Evolutionary conservation across 2,113 vertebrate species (phyloP), one percentile per base, ranked within the genome.

Genomic region (Oreocharis arfaki): DNA sequence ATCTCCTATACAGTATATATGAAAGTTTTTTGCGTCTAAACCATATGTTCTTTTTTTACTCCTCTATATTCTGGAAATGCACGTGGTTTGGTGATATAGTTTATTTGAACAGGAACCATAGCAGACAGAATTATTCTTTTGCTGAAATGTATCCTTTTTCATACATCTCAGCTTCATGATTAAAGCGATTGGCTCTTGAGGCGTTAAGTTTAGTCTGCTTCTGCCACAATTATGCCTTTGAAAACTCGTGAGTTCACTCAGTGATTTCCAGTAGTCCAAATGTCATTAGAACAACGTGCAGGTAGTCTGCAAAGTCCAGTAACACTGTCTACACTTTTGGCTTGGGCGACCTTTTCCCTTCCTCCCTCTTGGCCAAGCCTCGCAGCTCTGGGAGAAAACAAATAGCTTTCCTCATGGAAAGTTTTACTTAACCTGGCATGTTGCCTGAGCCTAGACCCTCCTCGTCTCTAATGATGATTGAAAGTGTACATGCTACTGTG

Each of bases 321-420:
- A 94, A 96, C 97, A 53, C 87, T 90, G 97, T 97, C 97, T 98
- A 69, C 94, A 86, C 94, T 78, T 73, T 91, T 97, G 96, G 87
- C 91, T 95, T 52, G 67, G 69, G 80, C 9, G 2, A 69, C 73
- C 89, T 89, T 89, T 92, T 75, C 83, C 53, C 76, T 96, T 61
- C 88, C 91, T 97, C 80, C 73, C 81, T 92, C 75, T 91, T 94
- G 84, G 88, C 94, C 92, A 68, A 95, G 86, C 69, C 61, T 74
- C 5, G 2, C 94, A 52, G 91, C 93, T 95, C 92, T 53, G 87
- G 93, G 97, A 97, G 97, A 98, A 98, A 98, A 98, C 97, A 98
- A 96, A 91, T 97, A 97, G 96, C 97, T 98, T 99, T 98, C 98
- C 98, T 99, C 98, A 98, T 98, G 99, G 99, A 99, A 99, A 99